These are phyloP conservation scores for Spicauda simplicius DNA, from an alignment of 2,888 invertebrate species.

Conservation along the genomic window DNA sequence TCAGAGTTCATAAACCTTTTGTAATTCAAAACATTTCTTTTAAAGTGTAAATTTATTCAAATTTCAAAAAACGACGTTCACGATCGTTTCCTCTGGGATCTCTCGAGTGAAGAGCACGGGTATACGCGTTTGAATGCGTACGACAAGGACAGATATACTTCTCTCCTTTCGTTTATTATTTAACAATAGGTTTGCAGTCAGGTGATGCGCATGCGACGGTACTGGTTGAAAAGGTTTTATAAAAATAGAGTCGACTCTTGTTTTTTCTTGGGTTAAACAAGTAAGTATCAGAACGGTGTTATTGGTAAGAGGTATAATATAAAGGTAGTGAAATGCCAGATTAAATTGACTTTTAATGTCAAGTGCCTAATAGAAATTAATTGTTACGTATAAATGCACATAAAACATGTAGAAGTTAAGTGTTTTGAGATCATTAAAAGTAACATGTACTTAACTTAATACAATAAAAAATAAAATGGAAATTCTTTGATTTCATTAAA, in stretches of 20 bases:
- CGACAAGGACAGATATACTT: conserved; percentile 35
- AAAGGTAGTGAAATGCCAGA: not conserved
- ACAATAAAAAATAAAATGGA: too few species aligned
- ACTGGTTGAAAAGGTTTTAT: conserved; percentile 33
- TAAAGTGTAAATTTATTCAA: conserved; percentile 83
- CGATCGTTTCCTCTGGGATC: conserved; percentile 64
- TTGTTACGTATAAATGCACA: too few species aligned
- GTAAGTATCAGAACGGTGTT: conserved; percentile 1
- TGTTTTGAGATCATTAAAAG: too few species aligned
- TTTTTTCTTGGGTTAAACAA: conserved; percentile 28
- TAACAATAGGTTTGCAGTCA: conserved; percentile 63
- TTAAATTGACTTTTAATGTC: not conserved
- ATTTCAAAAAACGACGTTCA: conserved; percentile 71
- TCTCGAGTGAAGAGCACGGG: conserved; percentile 43
- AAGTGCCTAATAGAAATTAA: too few species aligned
- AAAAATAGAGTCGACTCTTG: conserved; percentile 29
- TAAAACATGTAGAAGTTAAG: too few species aligned
- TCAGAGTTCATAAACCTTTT: conserved; percentile 64
- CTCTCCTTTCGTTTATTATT: conserved; percentile 46
- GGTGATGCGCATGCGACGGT: conserved; percentile 58
- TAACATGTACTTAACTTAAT: too few species aligned
- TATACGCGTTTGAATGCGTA: conserved; percentile 22
- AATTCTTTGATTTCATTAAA: too few species aligned
- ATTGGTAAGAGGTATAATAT: not conserved
- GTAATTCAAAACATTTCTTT: conserved; percentile 65